Base-by-base conservation (phyloP, 1,140 invertebrate genomes). In the Archivesica marissinica region DNA sequence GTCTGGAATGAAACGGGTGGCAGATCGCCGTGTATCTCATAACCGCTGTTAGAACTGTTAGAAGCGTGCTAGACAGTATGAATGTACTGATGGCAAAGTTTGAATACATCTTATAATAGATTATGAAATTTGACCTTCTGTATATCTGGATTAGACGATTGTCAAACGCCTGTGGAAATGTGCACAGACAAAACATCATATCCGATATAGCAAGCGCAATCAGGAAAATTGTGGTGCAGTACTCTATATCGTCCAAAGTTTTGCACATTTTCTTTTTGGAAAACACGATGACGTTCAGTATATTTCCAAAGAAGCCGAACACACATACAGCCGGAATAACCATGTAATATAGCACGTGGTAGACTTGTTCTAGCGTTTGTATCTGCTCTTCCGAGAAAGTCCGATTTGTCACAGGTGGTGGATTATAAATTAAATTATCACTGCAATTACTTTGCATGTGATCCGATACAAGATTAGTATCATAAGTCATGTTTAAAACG, bases 11-110 rank as follows among this genome's bases (percentile, higher is more conserved):
- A 25, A 92, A 90, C 13, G 91, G 91, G 52, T 92, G 90, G 75
- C 91, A 91, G 17, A 92, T 91, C 3, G 89, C 91, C 0, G 91
- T 77, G 66, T 92, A 92, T 17, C 91, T 44, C 85, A 91, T 89
- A 1, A 90, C 81, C n/a, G 91, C 90, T 6, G 91, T 91, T 2
- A 90, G 59, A 0, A 92, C 88, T 0, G 91, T 92, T 15, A 92
- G 79, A 56, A 89, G 61, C 7, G 91, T 92, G 61, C 90, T 91
- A 17, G 88, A 90, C 64, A 92, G 77, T 28, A 92, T 92, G 59
- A 92, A 92, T 3, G 88, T 89, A 81, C 86, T 92, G 70, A 92
- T 92, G 17, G 90, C 88, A 13, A 87, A 90, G 0, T 80, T 86
- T n/a, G 85, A 89, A 74, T 91, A 90, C 75, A 88, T 86, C 7